Conservation (phyloP, 1,140 invertebrate species). For the Lepidurus arcticus region DNA sequence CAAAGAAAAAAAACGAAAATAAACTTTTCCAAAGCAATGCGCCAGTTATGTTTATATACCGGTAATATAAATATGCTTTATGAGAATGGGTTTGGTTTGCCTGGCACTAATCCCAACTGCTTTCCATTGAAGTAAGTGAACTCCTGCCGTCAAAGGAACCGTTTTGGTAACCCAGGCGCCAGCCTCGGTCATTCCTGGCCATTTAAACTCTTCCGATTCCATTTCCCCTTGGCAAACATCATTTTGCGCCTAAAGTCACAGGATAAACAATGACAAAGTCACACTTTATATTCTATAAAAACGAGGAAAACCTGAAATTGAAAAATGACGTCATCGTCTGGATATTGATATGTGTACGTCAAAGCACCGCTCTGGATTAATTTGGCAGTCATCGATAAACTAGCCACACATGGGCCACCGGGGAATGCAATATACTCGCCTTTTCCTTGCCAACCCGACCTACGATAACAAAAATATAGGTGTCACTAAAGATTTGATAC, state of each 20-base stretch:
- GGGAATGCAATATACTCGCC: slow-evolving; percentile 38
- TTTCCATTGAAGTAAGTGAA: slow-evolving; percentile 53
- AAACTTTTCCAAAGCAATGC: neutral
- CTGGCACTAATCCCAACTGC: slow-evolving; percentile 47
- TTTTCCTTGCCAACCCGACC: slow-evolving; percentile 38
- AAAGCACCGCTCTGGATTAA: slow-evolving; percentile 51
- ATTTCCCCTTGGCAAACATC: slow-evolving; percentile 49
- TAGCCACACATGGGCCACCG: slow-evolving; percentile 48
- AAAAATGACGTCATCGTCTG: slow-evolving; percentile 49
- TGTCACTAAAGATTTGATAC: neutral
- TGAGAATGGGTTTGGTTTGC: slow-evolving; percentile 45
- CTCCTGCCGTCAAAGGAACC: slow-evolving; percentile 47
- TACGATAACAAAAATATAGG: slow-evolving; percentile 24
- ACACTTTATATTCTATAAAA: neutral
- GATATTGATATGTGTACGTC: slow-evolving; percentile 51
- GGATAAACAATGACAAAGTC: slow-evolving; percentile 17
- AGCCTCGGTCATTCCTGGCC: slow-evolving; percentile 48
- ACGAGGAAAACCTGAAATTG: slow-evolving; percentile 46
- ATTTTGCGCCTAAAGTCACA: slow-evolving; percentile 48
- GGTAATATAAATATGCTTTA: slow-evolving; percentile 46
- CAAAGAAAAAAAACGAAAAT: neutral
- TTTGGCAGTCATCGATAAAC: slow-evolving; percentile 50
- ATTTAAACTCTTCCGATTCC: slow-evolving; percentile 46
- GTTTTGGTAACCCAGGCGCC: slow-evolving; percentile 48
- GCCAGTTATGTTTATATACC: slow-evolving; percentile 29